These are phyloP conservation scores for Nasonia longicornis DNA, from an alignment of 1,140 invertebrate genomes.

Conservation along the genomic window DNA sequence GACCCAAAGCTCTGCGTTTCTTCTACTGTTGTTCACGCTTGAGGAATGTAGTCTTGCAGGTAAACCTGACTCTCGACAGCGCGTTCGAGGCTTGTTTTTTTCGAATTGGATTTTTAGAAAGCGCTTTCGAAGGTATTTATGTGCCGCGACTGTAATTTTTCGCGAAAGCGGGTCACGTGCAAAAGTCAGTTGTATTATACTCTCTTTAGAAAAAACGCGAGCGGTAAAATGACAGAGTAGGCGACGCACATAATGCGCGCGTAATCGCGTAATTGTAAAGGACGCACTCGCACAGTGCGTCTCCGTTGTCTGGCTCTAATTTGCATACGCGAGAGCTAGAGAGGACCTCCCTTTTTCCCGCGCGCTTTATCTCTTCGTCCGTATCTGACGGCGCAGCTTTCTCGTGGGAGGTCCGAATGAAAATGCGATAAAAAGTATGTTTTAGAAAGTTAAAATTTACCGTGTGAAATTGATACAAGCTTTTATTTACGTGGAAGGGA, in stretches of 20 bases:
- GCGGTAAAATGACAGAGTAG: not conserved
- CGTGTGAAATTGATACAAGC: too few relatives aligned
- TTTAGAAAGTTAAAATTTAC: too few relatives aligned
- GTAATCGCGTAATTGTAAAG: slow-evolving; percentile 27
- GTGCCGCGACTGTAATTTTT: too few relatives aligned
- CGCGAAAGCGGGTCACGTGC: not conserved
- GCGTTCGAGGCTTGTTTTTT: too few relatives aligned
- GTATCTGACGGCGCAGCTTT: not conserved
- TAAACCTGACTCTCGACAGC: not conserved
- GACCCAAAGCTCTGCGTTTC: not conserved
- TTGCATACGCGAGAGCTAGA: slow-evolving; percentile 8
- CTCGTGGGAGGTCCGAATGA: not conserved
- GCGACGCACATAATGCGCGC: not conserved
- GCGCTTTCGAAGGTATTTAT: not conserved
- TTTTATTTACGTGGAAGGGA: too few relatives aligned
- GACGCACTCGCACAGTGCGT: not conserved
- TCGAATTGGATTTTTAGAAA: not conserved
- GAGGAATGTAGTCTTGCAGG: not conserved
- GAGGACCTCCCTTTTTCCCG: not conserved
- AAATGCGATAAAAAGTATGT: too few relatives aligned
- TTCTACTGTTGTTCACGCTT: not conserved
- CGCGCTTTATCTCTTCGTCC: not conserved
- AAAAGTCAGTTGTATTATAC: not conserved
- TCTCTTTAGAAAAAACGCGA: not conserved
- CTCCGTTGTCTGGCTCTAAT: slow-evolving; percentile 2